phyloP scores from a whole-genome alignment of 2,797 vertebrate genomes.

The Fratercula arctica region DNA sequence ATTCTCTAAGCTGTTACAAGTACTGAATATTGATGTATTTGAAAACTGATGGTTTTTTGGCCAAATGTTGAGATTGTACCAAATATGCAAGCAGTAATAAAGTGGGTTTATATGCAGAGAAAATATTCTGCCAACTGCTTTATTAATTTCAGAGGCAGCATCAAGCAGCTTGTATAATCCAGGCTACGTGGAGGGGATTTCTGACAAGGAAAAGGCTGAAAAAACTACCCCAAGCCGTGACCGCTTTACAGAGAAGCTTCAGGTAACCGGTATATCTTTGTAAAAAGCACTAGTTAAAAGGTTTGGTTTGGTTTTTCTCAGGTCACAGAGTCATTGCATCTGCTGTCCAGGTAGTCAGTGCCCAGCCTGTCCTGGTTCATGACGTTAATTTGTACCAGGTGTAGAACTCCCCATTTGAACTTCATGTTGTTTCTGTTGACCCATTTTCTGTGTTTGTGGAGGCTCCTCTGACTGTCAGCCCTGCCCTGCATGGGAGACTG shows the following conservation, averaged over 20 bases:
- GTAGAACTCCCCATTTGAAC: not conserved
- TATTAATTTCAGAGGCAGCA: constrained; percentile 78
- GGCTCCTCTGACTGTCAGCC: not conserved
- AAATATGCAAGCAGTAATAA: not conserved
- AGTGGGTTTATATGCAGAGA: not conserved
- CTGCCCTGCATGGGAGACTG: not conserved
- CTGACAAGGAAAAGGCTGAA: constrained; percentile 86
- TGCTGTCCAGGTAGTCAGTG: not conserved
- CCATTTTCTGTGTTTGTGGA: not conserved
- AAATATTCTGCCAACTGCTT: not conserved
- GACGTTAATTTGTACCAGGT: not conserved
- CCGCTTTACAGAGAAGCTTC: constrained; percentile 88
- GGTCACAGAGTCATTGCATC: not conserved
- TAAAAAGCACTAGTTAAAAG: not conserved
- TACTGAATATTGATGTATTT: not conserved
- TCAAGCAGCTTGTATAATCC: constrained; percentile 87
- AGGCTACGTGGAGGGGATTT: constrained; percentile 89
- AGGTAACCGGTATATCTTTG: constrained; percentile 75
- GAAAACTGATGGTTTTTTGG: not conserved
- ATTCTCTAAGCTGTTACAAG: not conserved
- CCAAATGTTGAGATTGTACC: not conserved
- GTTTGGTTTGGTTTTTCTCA: not conserved
- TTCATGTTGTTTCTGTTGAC: not conserved
- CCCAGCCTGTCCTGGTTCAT: not conserved
- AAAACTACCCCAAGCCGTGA: constrained; percentile 86